Percentiles rank a stretch among this genome's conserved stretches.
Conservation (phyloP, 1,140 invertebrate genomes). For the Pseudomyrmex dendroicus region DNA sequence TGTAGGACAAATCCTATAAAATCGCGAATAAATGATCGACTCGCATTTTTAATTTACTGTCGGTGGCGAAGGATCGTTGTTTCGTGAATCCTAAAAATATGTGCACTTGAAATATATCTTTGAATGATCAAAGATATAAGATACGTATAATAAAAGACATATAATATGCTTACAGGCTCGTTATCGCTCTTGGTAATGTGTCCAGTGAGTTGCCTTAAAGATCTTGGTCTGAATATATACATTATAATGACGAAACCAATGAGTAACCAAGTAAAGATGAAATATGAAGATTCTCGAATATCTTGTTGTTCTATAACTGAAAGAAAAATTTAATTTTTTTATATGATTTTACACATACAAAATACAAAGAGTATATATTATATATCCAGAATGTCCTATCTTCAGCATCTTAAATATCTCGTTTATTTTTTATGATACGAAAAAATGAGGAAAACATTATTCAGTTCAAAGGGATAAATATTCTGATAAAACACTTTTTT, state of each 20-base stretch:
- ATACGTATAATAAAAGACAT: not conserved
- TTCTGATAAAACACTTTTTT: too few species aligned
- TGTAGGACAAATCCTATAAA: slow-evolving; percentile 37
- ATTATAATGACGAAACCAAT: slow-evolving; percentile 85
- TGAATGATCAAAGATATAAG: not conserved
- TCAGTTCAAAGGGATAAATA: too few species aligned
- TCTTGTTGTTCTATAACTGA: slow-evolving; percentile 84
- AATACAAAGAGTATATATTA: too few species aligned
- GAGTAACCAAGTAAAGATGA: slow-evolving; percentile 84
- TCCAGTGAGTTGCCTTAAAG: slow-evolving; percentile 78
- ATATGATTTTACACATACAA: too few species aligned
- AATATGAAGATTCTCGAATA: slow-evolving; percentile 75
- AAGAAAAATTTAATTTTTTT: slow-evolving; percentile 35
- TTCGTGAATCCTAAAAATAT: slow-evolving; percentile 74
- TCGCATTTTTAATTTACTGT: slow-evolving; percentile 70
- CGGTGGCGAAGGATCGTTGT: slow-evolving; percentile 78
- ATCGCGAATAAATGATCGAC: slow-evolving; percentile 28
- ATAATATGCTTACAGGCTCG: slow-evolving; percentile 71
- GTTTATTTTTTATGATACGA: too few species aligned
- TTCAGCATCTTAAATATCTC: too few species aligned
- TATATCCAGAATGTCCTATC: too few species aligned
- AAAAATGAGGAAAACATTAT: too few species aligned
- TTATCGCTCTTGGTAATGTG: slow-evolving; percentile 81
- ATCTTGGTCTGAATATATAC: slow-evolving; percentile 85
- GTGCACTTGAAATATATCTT: not conserved